Evolutionary conservation across 2,888 invertebrate genomes (phyloP).

Genomic region (Diaperis boleti): DNA sequence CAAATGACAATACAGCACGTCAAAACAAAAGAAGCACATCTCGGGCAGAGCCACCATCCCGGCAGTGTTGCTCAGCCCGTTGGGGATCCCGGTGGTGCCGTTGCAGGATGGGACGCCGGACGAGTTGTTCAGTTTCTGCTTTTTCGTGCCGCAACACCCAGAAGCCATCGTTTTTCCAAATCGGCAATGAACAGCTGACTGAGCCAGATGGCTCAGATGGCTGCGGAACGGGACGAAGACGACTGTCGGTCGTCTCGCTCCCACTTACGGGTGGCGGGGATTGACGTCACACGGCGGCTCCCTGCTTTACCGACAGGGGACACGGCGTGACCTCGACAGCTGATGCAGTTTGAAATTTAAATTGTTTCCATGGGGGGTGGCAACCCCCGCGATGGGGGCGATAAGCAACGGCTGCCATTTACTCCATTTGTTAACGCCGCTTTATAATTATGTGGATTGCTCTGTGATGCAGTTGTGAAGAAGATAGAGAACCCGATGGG

Average conservation of each 20-base stretch:
- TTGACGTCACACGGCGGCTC: slow-evolving; percentile 30
- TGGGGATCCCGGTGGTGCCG: slow-evolving; percentile 62
- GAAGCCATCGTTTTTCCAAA: slow-evolving; percentile 77
- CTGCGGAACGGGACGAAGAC: slow-evolving; percentile 35
- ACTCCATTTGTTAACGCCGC: too few relatives aligned
- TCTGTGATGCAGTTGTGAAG: too few relatives aligned
- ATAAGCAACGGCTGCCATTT: too few relatives aligned
- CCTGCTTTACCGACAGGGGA: not conserved
- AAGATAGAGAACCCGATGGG: too few relatives aligned
- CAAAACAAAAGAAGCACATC: slow-evolving; percentile 99
- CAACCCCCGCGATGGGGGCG: too few relatives aligned
- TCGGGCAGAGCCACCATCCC: slow-evolving; percentile 86
- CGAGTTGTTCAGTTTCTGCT: slow-evolving; percentile 86
- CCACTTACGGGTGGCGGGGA: slow-evolving; percentile 4
- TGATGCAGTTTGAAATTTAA: not conserved
- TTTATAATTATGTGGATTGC: too few relatives aligned
- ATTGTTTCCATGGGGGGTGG: too few relatives aligned
- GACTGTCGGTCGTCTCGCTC: slow-evolving; percentile 8
- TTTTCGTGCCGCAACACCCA: slow-evolving; percentile 92
- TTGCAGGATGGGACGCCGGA: slow-evolving; percentile 62
- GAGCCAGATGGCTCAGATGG: slow-evolving; percentile 50
- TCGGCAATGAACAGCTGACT: slow-evolving; percentile 56
- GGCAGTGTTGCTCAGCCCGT: slow-evolving; percentile 61
- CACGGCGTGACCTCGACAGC: not conserved
- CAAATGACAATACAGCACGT: slow-evolving; percentile 95